These are phyloP conservation scores for Sinocyclocheilus rhinocerous DNA, from an alignment of 2,113 vertebrate genomes.

Conservation along the genomic window DNA sequence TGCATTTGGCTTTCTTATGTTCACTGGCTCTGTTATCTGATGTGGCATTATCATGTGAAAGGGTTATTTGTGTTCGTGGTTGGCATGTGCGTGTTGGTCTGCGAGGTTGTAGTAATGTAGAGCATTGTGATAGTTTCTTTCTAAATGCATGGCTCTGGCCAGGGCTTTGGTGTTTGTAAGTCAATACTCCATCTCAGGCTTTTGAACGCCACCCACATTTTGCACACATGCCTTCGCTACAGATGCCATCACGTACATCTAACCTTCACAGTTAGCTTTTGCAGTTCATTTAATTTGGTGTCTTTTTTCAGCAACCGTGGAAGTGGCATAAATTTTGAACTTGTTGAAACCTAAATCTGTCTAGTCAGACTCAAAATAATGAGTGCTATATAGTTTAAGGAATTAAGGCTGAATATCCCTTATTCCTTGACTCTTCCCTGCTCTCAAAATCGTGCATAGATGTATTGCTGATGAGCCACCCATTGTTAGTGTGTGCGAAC, in stretches of 20 bases:
- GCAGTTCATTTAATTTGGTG: not conserved
- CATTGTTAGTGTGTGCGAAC: not conserved
- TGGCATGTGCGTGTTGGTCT: not conserved
- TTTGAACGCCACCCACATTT: not conserved
- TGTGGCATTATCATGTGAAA: not conserved
- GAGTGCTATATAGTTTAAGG: not conserved
- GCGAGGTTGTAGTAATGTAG: not conserved
- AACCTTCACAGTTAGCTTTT: not conserved
- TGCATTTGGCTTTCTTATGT: not conserved
- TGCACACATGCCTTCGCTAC: not conserved
- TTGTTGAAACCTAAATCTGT: not conserved
- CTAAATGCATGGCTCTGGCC: not conserved
- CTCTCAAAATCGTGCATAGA: not conserved
- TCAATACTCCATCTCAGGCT: not conserved
- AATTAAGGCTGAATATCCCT: not conserved
- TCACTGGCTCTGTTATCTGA: not conserved
- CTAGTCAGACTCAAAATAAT: not conserved
- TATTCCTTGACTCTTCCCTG: not conserved
- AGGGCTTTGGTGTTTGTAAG: slow-evolving; percentile 11
- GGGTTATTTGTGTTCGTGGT: not conserved
- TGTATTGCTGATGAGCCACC: not conserved
- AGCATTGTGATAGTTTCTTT: slow-evolving; percentile 16
- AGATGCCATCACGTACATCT: not conserved
- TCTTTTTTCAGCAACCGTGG: not conserved
- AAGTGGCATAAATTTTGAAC: too few relatives aligned